These are phyloP conservation scores for Coranthus polyacanthus DNA, from an alignment of 2,797 vertebrate species.

Conservation along the genomic window DNA sequence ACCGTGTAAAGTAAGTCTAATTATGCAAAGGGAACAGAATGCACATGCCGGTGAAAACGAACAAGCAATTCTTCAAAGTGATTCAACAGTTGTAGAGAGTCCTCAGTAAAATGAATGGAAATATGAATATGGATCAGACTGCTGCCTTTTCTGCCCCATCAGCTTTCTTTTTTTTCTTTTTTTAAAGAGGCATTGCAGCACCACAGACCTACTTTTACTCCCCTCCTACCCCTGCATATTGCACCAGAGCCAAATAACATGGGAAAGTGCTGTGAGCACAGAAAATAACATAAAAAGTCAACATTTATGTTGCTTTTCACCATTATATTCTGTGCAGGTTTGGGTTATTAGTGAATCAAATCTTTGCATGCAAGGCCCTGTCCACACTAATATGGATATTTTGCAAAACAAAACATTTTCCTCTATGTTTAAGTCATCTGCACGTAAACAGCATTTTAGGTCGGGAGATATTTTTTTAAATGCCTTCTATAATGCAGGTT, in stretches of 20 bases:
- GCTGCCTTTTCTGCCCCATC: slow-evolving; percentile 64
- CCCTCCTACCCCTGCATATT: slow-evolving; percentile 38
- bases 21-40: slow-evolving; percentile 53
- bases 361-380: no score
- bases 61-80: slow-evolving; percentile 62
- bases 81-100: slow-evolving; percentile 72
- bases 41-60: slow-evolving; percentile 45
- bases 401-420: no score
- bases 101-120: slow-evolving; percentile 62
- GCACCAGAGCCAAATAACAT: slow-evolving; percentile 35
- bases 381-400: no score
- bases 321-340: background rate
- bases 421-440: no score
- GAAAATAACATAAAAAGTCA: slow-evolving; percentile 18
- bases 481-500: no score
- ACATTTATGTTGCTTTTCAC: slow-evolving; percentile 20
- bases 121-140: slow-evolving; percentile 75
- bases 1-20: slow-evolving; percentile 49
- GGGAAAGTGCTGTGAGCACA: slow-evolving; percentile 28
- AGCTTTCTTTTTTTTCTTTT: slow-evolving; percentile 55
- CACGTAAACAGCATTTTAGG: no score
- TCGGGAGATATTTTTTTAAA: no score
- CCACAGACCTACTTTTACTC: slow-evolving; percentile 68
- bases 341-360: background rate
- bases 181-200: slow-evolving; percentile 68